Evolutionary conservation across 2,797 vertebrate genomes (phyloP), one percentile per base, ranked within the genome.

Genomic region (Heliangelus exortis): DNA sequence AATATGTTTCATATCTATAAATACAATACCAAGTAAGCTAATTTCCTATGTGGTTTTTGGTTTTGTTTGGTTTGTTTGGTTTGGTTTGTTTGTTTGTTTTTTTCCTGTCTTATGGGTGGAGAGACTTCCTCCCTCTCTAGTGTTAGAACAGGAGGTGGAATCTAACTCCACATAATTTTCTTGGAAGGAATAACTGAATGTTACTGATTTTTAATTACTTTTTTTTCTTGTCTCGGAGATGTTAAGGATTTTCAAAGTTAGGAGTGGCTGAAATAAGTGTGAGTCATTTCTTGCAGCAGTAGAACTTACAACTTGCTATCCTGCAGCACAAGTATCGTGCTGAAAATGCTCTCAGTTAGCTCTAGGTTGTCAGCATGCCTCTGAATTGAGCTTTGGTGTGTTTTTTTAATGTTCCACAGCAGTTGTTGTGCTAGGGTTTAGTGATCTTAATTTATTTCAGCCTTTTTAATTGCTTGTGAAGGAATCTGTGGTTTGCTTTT

Each of bases 311-410:
- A 26, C 84, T 87, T 95, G 33, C 58, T 29, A 29, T 90, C 23
- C 29, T 84, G 3, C 11, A 66, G 43, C 45, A 90, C 16, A 16
- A 51, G 18, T 51, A 62, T 68, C 47, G 11, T 57, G 33, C 43
- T 84, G 74, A 84, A 47, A 95, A 67, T 90, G 45, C 65, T 96
- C 77, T 84, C 55, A 55, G 75, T 86, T 91, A 86, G 36, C 69
- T 84, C 15, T 47, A 81, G 76, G 62, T 86, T 13, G 2, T 88
- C 43, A 62, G 22, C 15, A 12, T 66, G n/a, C 20, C 41, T 76
- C 76, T 84, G 33, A 78, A 84, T 90, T 91, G 23, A 92, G 21
- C 48, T 73, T 25, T 54, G 57, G 53, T 45, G 6, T 84, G 15
- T 66, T 93, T 79, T 79, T 74, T 58, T 69, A 20, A 51, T 55